Conservation (phyloP, 2,888 invertebrate species). For the Synanthedon myopaeformis region DNA sequence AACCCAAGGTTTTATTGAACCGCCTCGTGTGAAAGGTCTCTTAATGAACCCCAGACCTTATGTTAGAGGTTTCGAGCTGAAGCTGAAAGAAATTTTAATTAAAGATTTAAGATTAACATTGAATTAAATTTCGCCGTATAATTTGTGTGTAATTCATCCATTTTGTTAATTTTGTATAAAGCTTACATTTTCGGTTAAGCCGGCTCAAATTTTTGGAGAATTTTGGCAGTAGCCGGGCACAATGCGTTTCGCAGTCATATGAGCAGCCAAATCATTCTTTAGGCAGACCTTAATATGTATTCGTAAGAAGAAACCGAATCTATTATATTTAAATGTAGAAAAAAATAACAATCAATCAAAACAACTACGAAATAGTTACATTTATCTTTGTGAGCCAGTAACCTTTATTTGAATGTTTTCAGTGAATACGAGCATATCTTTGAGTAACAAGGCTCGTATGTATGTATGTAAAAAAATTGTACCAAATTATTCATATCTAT, state of each 20-base stretch:
- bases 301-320: neutral
- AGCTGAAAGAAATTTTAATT: neutral
- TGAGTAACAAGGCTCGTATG: too few species aligned
- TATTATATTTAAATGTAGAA: neutral
- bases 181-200: too few species aligned
- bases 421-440: too few species aligned
- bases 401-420: neutral
- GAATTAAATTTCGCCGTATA: neutral
- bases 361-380: neutral
- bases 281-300: too few species aligned
- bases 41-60: neutral
- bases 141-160: too few species aligned
- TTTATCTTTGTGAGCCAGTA: neutral
- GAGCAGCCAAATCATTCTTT: too few species aligned
- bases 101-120: neutral
- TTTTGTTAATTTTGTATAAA: too few species aligned
- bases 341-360: neutral
- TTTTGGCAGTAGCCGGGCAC: too few species aligned
- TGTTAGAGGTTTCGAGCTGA: neutral
- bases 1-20: neutral
- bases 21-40: neutral
- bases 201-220: too few species aligned
- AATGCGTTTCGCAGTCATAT: too few species aligned
- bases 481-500: too few species aligned
- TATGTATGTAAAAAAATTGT: too few species aligned